Evolutionary conservation across 2,797 vertebrate species (phyloP), one percentile per base, ranked within the genome.

Genomic region (Oreonectes daqikongensis): DNA sequence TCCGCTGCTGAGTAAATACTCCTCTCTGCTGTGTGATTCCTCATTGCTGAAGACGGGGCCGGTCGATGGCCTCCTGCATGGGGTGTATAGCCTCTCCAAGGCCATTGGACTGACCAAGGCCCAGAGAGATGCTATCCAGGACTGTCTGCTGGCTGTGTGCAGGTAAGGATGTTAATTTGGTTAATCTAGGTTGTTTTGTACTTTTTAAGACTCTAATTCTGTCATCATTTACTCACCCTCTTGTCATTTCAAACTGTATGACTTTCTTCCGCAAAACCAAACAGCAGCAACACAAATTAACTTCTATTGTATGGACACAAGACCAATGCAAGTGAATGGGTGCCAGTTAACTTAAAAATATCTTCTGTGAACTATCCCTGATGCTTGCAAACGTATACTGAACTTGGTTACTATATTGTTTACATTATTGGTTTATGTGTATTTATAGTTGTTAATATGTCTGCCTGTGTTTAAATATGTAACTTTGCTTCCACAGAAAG

Each of bases 21-120:
- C 97, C 32, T 91, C 91, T 46, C 93, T 98, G 8, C 93, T 99
- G 75, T 90, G 89, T 68, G 92, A 91, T 79, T 93, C 95, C 73
- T 92, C 95, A 0, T 94, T 95, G 82, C 93, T 94, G 79, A 92
- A 91, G 0, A 89, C 89, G 18, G 89, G 87, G 15, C 92, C 95
- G 61, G 92, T 97, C 4, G 94, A 98, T 82, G 94, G 92, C 24
- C 88, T 98, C 15, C 90, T 97, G 7, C 96, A 97, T 72, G 94
- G 94, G 1, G 86, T 97, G 46, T 98, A 98, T 83, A 88, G 90
- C 55, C 92, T 99, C 14, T 98, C 95, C 57, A 95, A 94, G 59
- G 93, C 94, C 83, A 92, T 93, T 52, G 96, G 95, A 72, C 93
- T 99, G 80, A 99, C 97, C 80, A 97, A 95, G 85, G 97, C 95